Conservation (phyloP, 2,797 vertebrate species). For the Schizothorax lantsangensis region DNA sequence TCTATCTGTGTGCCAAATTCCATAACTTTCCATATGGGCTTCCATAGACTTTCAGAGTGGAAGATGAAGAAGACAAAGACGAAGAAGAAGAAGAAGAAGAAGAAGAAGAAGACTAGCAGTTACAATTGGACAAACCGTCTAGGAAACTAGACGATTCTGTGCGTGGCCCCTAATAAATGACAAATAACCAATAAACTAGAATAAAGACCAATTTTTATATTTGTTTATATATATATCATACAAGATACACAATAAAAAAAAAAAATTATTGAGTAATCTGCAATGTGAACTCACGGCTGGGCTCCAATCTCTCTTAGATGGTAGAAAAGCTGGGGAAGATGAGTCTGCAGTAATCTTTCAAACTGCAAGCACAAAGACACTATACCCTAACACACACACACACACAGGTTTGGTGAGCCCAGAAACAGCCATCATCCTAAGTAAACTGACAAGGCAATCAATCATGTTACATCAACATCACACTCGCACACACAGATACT, state of each 20-base stretch:
- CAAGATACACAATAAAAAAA: too few relatives aligned
- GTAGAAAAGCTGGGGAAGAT: slow-evolving; percentile 96
- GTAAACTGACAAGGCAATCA: slow-evolving; percentile 3
- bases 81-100: not conserved
- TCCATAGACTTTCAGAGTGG: not conserved
- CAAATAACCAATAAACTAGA: not conserved
- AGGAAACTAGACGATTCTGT: not conserved
- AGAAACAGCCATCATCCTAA: not conserved
- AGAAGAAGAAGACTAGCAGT: not conserved
- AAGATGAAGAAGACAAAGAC: too few relatives aligned
- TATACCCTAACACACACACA: slow-evolving; percentile 83
- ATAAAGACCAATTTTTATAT: not conserved
- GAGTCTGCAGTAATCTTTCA: slow-evolving; percentile 92
- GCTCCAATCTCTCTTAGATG: slow-evolving; percentile 94
- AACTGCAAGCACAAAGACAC: slow-evolving; percentile 96
- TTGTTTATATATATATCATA: not conserved
- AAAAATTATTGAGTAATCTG: not conserved
- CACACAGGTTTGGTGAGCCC: not conserved
- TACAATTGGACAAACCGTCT: not conserved
- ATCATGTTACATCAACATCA: slow-evolving; percentile 9
- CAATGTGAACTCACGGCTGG: slow-evolving; percentile 90
- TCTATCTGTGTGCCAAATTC: not conserved
- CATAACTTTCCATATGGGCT: not conserved
- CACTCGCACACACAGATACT: slow-evolving; percentile 65
- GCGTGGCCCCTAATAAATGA: not conserved